Base-by-base conservation (phyloP, 1,140 invertebrate genomes). In the Calephelis virginiensis region DNA sequence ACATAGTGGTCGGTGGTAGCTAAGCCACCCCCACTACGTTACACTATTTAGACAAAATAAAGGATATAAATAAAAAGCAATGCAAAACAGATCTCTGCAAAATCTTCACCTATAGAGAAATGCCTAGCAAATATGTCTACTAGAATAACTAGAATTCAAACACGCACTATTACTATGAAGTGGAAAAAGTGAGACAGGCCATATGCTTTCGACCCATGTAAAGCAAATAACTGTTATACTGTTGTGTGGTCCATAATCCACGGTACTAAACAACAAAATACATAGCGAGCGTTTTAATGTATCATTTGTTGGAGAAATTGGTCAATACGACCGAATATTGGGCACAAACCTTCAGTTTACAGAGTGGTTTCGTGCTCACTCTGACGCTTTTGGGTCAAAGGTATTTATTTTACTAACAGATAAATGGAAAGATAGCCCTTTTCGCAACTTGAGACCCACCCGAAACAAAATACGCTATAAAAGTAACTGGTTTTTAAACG, bases 361-460 rank as follows among this genome's bases (percentile, higher is more conserved):
- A 76, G 67, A 77, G 72, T 72, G 59, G 72, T 78, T 78, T 75
- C 77, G 71, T 80, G 75, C 73, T 48, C 70, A 48, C 60, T 28
- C 64, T 76, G 83, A 80, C 80, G 73, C 75, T 80, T 87, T 80
- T 75, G 69, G 85, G 85, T 82, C 79, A 77, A 78, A 80, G 68
- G 76, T 82, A 83, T 86, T 84, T 86, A 84, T 84, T 84, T 80
- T 74, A 76, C 77, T 82, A 83, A 80, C 83, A 78, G 78, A 78
- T 72, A 72, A 72, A 74, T 70, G 64, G 68, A 68, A 60, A 76
- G 78, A 80, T 78, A 77, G 73, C 74, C 76, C 72, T 77, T 63
- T 81, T 76, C 77, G 73, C 73, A 79, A 75, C 66, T 68, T 61
- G 40, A 45, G 64, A 53, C 64, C 64, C 62, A 66, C 61, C 64